These are phyloP conservation scores for Lates japonicus DNA, from an alignment of 2,797 vertebrate species.

Conservation along the genomic window DNA sequence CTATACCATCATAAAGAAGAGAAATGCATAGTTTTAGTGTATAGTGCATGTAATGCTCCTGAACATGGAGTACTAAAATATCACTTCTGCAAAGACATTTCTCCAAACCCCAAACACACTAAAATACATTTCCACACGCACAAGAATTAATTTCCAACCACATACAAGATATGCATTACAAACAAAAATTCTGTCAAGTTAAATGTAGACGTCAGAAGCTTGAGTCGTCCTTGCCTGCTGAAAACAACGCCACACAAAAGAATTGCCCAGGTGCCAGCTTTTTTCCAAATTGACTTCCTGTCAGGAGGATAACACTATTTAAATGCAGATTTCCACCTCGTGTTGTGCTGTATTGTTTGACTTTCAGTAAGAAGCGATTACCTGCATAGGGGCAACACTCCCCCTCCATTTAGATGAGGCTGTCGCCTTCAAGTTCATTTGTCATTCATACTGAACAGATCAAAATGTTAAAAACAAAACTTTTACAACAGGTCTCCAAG, in stretches of 20 bases:
- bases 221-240: constrained; percentile 31
- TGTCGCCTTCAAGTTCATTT: constrained; percentile 14
- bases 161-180: too few relatives aligned
- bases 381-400: background rate
- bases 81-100: background rate
- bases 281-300: constrained; percentile 62
- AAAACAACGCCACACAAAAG: constrained; percentile 36
- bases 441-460: background rate
- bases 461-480: constrained; percentile 31
- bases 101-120: background rate
- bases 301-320: constrained; percentile 47
- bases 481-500: constrained; percentile 26
- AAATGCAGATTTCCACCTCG: constrained; percentile 57
- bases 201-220: constrained; percentile 16
- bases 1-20: background rate
- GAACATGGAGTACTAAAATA: background rate
- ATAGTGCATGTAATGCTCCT: background rate
- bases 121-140: background rate
- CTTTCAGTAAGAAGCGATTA: constrained; percentile 50
- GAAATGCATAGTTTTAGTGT: too few relatives aligned
- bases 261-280: background rate
- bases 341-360: constrained; percentile 44
- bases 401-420: constrained; percentile 41
- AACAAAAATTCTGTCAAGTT: background rate
- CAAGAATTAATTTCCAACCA: background rate